phyloP scores from a whole-genome alignment of 2,888 invertebrate genomes.

The Drosophila paracracens region DNA sequence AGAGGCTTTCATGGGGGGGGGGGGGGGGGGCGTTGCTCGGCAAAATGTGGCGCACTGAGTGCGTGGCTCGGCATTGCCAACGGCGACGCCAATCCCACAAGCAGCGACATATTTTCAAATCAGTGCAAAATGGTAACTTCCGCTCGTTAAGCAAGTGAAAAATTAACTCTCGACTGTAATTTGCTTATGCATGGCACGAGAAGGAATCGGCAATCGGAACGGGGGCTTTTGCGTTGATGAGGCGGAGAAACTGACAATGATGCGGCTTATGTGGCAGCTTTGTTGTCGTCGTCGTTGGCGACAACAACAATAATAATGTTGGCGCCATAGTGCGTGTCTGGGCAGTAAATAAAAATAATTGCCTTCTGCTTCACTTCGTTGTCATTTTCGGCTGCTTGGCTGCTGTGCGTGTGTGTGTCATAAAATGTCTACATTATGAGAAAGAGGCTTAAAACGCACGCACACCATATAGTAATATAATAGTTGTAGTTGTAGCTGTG shows the following conservation, averaged over 20 bases:
- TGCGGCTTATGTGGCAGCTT: constrained; percentile 74
- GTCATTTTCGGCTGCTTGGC: constrained; percentile 63
- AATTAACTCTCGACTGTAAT: constrained; percentile 82
- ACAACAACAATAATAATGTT: constrained; percentile 72
- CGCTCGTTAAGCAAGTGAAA: constrained; percentile 84
- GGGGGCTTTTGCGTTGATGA: constrained; percentile 44
- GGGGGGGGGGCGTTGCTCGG: constrained; percentile 18
- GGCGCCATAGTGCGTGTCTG: constrained; percentile 83
- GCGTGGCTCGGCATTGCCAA: constrained; percentile 41
- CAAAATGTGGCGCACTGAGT: constrained; percentile 20
- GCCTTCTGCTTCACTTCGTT: constrained; percentile 81
- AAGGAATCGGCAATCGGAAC: constrained; percentile 21
- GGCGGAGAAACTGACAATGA: constrained; percentile 71
- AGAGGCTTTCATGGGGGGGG: not conserved
- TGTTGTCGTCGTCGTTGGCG: constrained; percentile 20
- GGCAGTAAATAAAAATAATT: constrained; percentile 84
- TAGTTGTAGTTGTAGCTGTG: constrained; percentile 10
- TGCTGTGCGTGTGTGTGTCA: constrained; percentile 34
- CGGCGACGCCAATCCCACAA: constrained; percentile 75
- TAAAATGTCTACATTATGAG: constrained; percentile 71
- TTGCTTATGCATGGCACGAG: constrained; percentile 70
- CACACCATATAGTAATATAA: constrained; percentile 40
- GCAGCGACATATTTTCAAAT: constrained; percentile 83
- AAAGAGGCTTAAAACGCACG: constrained; percentile 72
- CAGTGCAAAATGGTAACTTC: constrained; percentile 83